Conservation (phyloP, 2,888 invertebrate species). For the Spilarctia lutea region DNA sequence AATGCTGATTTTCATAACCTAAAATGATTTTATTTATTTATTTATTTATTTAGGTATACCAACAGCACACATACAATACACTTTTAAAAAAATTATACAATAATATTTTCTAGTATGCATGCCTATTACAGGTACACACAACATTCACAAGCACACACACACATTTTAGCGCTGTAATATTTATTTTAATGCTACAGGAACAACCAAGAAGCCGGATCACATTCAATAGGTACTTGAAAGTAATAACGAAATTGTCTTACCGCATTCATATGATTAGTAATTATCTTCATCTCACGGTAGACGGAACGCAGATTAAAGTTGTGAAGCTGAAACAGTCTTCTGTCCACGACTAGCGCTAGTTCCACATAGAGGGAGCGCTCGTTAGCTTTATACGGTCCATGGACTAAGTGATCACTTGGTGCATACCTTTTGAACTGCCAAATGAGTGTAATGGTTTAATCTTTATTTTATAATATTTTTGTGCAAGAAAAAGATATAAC, state of each 20-base stretch:
- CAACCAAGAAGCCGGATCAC: no score
- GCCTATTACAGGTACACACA: no score
- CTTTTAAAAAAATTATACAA: no score
- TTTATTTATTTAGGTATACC: no score
- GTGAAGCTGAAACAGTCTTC: conserved; percentile 93
- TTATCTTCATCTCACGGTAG: conserved; percentile 94
- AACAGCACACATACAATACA: no score
- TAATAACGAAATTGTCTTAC: conserved; percentile 85
- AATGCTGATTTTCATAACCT: neutral
- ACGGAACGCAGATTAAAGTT: conserved; percentile 91
- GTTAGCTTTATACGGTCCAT: conserved; percentile 95
- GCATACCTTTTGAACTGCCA: conserved; percentile 90
- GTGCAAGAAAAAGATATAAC: no score
- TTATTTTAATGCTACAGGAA: no score
- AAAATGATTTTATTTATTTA: no score
- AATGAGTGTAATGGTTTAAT: conserved; percentile 3
- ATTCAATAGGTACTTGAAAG: neutral
- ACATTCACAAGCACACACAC: no score
- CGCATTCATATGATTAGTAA: conserved; percentile 98
- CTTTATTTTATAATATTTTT: neutral
- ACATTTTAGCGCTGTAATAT: no score
- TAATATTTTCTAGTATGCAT: no score
- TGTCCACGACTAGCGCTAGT: conserved; percentile 95
- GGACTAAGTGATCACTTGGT: conserved; percentile 84
- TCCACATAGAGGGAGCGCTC: conserved; percentile 95